Percentiles rank a stretch among this genome's conserved stretches.
Conservation (phyloP, 2,113 vertebrate species). For the Turdus rufiventris region DNA sequence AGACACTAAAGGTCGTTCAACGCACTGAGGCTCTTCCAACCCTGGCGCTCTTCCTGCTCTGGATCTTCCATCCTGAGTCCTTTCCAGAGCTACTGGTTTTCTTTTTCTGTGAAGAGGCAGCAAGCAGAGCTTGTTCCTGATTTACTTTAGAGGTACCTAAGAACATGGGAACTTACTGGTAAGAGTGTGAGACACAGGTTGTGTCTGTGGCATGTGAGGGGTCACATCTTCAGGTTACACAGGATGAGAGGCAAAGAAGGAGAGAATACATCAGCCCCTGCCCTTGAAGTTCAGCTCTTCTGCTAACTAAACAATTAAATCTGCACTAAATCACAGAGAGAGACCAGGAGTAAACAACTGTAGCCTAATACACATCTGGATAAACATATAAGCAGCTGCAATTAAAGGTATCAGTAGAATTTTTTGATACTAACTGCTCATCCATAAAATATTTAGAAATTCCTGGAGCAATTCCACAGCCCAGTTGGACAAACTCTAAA, state of each 20-base stretch:
- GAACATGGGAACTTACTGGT: not conserved
- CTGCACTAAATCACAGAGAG: not conserved
- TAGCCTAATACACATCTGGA: not conserved
- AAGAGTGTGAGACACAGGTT: fast-evolving
- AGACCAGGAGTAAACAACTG: not conserved
- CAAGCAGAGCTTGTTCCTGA: not conserved
- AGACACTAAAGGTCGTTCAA: not conserved
- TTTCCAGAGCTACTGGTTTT: not conserved
- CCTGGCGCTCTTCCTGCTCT: not conserved
- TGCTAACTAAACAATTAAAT: not conserved
- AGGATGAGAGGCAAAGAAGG: fast-evolving
- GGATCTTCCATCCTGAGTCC: not conserved
- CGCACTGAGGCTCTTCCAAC: not conserved
- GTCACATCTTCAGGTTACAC: fast-evolving
- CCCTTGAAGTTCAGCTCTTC: not conserved
- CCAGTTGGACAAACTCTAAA: not conserved
- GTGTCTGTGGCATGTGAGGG: not conserved
- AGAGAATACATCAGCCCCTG: not conserved
- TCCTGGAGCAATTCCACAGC: not conserved
- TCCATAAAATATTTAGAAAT: not conserved
- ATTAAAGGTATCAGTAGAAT: not conserved
- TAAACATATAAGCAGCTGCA: not conserved
- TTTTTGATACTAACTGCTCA: not conserved
- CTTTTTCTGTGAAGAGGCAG: not conserved
- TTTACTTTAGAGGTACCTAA: not conserved